Percentiles rank a stretch among this genome's conserved stretches.
phyloP scores from a whole-genome alignment of 1,140 invertebrate species.

The Apis mellifera region Amel_HAv3.1 CM009935.2:9035001-9035500 shows the following conservation, averaged over 20 bases:
- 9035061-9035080: conserved; percentile 53
- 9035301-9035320: conserved; percentile 56
- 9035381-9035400: conserved; percentile 57
- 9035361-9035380: conserved; percentile 56
- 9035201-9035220: conserved; percentile 43
- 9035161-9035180: not conserved
- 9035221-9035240: conserved; percentile 42
- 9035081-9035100: conserved; percentile 52
- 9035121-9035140: conserved; percentile 33
- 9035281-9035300: conserved; percentile 15
- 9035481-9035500: conserved; percentile 50
- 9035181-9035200: conserved; percentile 34
- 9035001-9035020: conserved; percentile 28
- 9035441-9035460: too few relatives aligned
- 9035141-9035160: conserved; percentile 8
- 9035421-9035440: not conserved
- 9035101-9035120: conserved; percentile 46
- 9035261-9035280: conserved; percentile 53
- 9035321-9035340: conserved; percentile 31
- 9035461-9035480: conserved; percentile 43
- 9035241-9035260: conserved; percentile 39
- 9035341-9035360: conserved; percentile 50
- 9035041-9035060: conserved; percentile 50
- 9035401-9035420: not conserved
- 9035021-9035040: conserved; percentile 47